These are phyloP conservation scores for Callipepla squamata DNA, from an alignment of 2,113 vertebrate species.

Conservation along the genomic window DNA sequence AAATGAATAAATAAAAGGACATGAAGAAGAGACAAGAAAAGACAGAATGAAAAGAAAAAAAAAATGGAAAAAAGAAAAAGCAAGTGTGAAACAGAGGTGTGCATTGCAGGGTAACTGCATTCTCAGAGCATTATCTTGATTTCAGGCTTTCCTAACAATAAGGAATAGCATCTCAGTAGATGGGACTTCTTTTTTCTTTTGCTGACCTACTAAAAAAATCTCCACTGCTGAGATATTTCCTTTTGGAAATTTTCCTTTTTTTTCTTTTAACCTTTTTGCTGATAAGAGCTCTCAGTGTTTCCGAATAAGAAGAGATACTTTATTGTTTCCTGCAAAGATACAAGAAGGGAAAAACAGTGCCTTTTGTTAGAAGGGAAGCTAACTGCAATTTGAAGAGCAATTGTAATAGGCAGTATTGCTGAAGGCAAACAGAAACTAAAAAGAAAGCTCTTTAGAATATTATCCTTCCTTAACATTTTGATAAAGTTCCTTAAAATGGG, in stretches of 20 bases:
- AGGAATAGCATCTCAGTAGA: slow-evolving; percentile 47
- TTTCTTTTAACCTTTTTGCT: slow-evolving; percentile 66
- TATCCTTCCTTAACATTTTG: slow-evolving; percentile 66
- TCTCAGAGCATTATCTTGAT: slow-evolving; percentile 55
- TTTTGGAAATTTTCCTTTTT: neutral
- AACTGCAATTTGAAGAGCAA: slow-evolving; percentile 46
- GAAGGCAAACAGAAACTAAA: slow-evolving; percentile 65
- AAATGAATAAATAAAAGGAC: too few species aligned
- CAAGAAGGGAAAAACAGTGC: slow-evolving; percentile 30
- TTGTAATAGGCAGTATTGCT: slow-evolving; percentile 53
- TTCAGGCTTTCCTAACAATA: slow-evolving; percentile 52
- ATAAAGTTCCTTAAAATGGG: slow-evolving; percentile 70
- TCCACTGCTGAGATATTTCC: slow-evolving; percentile 47
- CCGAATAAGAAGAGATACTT: slow-evolving; percentile 73
- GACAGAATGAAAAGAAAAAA: neutral
- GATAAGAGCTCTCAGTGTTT: slow-evolving; percentile 73
- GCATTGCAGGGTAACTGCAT: neutral
- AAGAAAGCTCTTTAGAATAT: slow-evolving; percentile 65
- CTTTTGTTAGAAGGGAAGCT: slow-evolving; percentile 55
- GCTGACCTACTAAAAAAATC: slow-evolving; percentile 60
- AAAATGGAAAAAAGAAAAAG: neutral
- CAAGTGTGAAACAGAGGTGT: neutral
- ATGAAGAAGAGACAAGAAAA: neutral
- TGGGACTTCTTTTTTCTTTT: slow-evolving; percentile 30
- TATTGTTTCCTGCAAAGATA: slow-evolving; percentile 66